These are phyloP conservation scores for Cyanistes caeruleus DNA, from an alignment of 2,113 vertebrate species.

Conservation along the genomic window DNA sequence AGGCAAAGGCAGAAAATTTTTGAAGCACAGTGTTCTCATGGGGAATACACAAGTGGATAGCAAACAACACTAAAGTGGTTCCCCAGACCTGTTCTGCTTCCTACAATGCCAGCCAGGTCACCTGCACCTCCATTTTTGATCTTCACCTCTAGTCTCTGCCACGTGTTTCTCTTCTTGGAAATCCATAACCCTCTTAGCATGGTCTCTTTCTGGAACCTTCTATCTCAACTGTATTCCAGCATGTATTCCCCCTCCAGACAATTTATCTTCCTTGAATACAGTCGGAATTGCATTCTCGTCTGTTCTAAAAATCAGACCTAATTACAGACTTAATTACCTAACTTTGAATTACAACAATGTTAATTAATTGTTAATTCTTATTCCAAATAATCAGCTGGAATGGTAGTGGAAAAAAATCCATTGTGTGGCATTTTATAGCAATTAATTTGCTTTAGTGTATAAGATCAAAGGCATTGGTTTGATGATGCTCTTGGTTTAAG, in stretches of 20 bases:
- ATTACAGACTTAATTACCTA: not conserved
- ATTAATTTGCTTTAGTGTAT: not conserved
- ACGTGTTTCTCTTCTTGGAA: not conserved
- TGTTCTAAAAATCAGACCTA: not conserved
- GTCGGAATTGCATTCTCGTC: not conserved
- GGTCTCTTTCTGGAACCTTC: not conserved
- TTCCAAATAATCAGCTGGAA: not conserved
- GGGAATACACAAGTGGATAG: not conserved
- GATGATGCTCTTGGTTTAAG: not conserved
- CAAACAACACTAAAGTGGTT: not conserved
- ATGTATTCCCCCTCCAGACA: not conserved
- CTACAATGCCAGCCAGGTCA: not conserved
- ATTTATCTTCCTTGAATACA: not conserved
- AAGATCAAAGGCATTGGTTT: not conserved
- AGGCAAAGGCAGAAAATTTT: not conserved
- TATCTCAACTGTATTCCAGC: rapidly evolving
- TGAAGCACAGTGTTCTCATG: not conserved
- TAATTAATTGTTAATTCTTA: conserved; percentile 3
- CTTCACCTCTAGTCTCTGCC: not conserved
- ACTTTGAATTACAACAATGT: not conserved
- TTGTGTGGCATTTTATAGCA: not conserved
- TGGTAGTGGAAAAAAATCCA: not conserved
- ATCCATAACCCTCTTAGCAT: not conserved
- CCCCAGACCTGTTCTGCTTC: not conserved
- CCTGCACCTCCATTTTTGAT: not conserved